Evolutionary conservation across 2,888 invertebrate species (phyloP).

Genomic region (Petrolisthes manimaculis): DNA sequence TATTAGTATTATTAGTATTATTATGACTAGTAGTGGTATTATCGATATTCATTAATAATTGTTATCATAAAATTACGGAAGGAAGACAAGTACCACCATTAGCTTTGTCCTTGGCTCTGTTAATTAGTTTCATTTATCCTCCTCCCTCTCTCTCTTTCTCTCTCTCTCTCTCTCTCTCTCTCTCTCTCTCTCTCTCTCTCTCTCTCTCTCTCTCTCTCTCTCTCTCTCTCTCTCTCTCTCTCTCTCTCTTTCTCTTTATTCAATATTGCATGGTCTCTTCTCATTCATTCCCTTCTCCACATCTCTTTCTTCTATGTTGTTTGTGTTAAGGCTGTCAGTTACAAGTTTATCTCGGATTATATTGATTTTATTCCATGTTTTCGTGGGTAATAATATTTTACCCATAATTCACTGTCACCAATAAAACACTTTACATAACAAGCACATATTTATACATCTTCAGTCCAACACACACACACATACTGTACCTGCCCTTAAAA

Average conservation of each 20-base stretch:
- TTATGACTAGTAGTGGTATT: not conserved
- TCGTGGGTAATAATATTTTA: not conserved
- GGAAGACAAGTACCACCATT: not conserved
- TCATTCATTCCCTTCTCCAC: not conserved
- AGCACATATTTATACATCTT: not conserved
- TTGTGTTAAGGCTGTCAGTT: not conserved
- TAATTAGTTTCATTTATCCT: not conserved
- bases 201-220: not conserved
- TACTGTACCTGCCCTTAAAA: not conserved
- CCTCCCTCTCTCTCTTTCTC: conserved; percentile 34
- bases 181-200: not conserved
- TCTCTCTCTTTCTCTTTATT: not conserved
- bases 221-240: conserved; percentile 1
- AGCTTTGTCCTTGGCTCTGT: not conserved
- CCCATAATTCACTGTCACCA: not conserved
- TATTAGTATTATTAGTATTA: not conserved
- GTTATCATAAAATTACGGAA: not conserved
- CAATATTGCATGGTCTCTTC: not conserved
- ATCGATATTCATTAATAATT: not conserved
- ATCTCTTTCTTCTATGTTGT: not conserved
- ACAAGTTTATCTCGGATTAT: not conserved
- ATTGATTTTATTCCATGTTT: not conserved
- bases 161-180: conserved; percentile 40
- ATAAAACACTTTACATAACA: too few species aligned
- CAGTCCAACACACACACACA: not conserved